phyloP scores from a whole-genome alignment of 2,888 invertebrate genomes.

The Anthoptus insignis region DNA sequence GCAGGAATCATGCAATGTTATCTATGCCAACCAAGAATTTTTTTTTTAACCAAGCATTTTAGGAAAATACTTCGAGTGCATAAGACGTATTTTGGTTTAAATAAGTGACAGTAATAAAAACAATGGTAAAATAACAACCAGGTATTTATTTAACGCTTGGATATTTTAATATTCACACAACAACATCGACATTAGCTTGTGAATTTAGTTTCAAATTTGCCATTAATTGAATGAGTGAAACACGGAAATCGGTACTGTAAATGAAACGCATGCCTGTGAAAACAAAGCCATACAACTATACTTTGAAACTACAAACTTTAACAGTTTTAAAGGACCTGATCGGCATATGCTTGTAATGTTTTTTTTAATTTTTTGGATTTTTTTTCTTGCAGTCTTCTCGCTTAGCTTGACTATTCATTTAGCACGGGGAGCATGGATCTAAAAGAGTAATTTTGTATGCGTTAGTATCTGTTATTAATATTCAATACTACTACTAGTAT shows the following conservation, averaged over 20 bases:
- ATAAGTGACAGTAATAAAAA: neutral
- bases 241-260: constrained; percentile 3
- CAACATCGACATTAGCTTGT: constrained; percentile 12
- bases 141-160: neutral
- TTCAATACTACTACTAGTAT: neutral
- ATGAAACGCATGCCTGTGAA: constrained; percentile 42
- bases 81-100: neutral
- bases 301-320: constrained; percentile 69
- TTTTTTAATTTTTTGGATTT: constrained; percentile 60
- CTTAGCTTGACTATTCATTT: constrained; percentile 90
- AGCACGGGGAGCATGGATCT: constrained; percentile 94
- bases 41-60: too few relatives aligned
- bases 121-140: neutral
- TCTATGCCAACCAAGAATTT: too few relatives aligned
- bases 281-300: constrained; percentile 48
- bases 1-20: neutral
- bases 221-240: neutral
- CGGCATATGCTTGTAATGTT: constrained; percentile 66
- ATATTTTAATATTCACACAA: neutral
- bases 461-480: constrained; percentile 19
- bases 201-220: neutral
- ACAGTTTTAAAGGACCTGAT: constrained; percentile 74
- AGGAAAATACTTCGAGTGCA: neutral
- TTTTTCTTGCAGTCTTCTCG: constrained; percentile 83
- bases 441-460: constrained; percentile 66